Conservation (phyloP, 1,140 invertebrate genomes). For the Lepidurus packardi region DNA sequence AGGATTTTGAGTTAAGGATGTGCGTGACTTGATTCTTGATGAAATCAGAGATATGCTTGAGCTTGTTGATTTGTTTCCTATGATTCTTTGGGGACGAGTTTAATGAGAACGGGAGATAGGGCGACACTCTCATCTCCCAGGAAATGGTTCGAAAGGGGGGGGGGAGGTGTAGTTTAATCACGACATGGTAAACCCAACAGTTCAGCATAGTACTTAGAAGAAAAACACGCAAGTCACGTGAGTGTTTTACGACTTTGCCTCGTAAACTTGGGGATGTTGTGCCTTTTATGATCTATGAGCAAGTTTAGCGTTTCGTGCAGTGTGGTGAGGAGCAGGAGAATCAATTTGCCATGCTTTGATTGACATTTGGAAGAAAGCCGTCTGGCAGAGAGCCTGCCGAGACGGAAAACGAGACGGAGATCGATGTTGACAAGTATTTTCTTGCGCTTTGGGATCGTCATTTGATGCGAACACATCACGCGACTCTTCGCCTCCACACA, state of each 20-base stretch:
- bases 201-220: too few relatives aligned
- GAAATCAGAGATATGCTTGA: not conserved
- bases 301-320: not conserved
- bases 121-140: too few relatives aligned
- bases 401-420: not conserved
- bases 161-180: too few relatives aligned
- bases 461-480: not conserved
- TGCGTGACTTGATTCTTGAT: not conserved
- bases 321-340: not conserved
- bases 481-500: not conserved
- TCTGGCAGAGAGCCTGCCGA: not conserved
- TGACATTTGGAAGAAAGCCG: not conserved
- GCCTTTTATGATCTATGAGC: too few relatives aligned
- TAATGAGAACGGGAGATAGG: too few relatives aligned
- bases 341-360: not conserved
- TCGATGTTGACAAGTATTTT: not conserved
- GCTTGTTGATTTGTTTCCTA: too few relatives aligned
- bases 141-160: too few relatives aligned
- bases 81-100: too few relatives aligned
- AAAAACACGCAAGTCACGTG: too few relatives aligned
- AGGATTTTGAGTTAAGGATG: not conserved
- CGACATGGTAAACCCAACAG: too few relatives aligned
- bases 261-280: too few relatives aligned
- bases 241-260: too few relatives aligned
- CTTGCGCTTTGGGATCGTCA: not conserved